Evolutionary conservation across 2,797 vertebrate genomes (phyloP), one percentile per base, ranked within the genome.

Genomic region (Amblyraja radiata): DNA sequence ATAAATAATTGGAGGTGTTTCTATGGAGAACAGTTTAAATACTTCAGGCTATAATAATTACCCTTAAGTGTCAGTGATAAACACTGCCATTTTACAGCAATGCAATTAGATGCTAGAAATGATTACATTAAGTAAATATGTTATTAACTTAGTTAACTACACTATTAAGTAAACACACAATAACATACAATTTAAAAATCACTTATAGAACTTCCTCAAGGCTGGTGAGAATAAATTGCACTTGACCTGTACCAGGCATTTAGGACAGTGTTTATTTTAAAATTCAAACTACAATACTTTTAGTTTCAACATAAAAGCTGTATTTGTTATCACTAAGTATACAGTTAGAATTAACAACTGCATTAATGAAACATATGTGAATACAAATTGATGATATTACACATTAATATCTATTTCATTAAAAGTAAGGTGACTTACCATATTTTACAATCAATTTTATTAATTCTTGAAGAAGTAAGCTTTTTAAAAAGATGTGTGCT

Each of bases 381-480:
- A 1, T 46, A 23, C 13, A 91, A 91, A 36, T 21, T 46, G 88
- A 23, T 90, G 39, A 46, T 92, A 32, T 32, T 32, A 32, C 90
- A 92, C 39, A 28, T 6, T 9, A 91, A 74, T 25, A 28, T 74
- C n/a, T 74, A 8, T 74, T 76, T 92, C 46, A 76, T 58, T 13
- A 25, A 76, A 54, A 74, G 76, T n/a, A 58, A 76, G 25, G 6
- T n/a, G 46, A 92, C 90, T 92, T 92, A 92, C 90, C 90, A 92
- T 92, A 92, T 76, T 76, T 92, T 76, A 74, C 46, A 76, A 58
- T 28, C 90, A 54, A 92, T 28, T 28, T 74, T 74, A 76, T 76
- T 92, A 92, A 25, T 76, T 68, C 71, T 92, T 92, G 68, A 74
- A 46, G 65, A 68, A 91, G 90, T 54, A 73, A 74, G 23, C 71